Evolutionary conservation across 2,888 invertebrate genomes (phyloP), one percentile per base, ranked within the genome.

Genomic region (Netelia inedita): DNA sequence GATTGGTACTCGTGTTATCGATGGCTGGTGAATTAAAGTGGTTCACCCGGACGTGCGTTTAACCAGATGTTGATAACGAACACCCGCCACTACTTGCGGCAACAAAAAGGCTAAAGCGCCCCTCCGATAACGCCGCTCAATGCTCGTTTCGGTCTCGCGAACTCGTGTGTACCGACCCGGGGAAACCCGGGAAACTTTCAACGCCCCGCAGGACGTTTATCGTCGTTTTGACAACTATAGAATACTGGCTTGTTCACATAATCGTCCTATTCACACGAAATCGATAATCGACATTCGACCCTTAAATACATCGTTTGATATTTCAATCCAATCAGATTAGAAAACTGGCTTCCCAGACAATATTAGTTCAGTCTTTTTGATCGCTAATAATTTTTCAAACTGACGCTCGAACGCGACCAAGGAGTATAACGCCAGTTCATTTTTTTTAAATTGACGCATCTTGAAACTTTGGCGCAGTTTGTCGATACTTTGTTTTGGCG

Each of bases 61-160:
- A 59, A 79, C 84, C 86, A 66, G 66, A 66, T 53, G 86, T 81
- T 69, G 86, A 86, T 84, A 86, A 86, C 76, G 57, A 41, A 57
- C 46, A 59, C n/a, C 43, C 57, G 46, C 72, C 16, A 11, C 43
- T 43, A 53, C 63, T n/a, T 21, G 66, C 21, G 21, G 9, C 23
- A 16, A 65, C 53, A 16, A 35, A 68, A 61, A 46, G 41, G 57
- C 59, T 57, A 59, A 59, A 50, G 28, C 59, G 59, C 43, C 65
- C 46, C 57, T 72, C 50, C 46, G 82, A 82, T 82, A 78, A 78
- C 21, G 19, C 41, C 57, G 21, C 53, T 19, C 19, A 66, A 55
- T 41, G 69, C 16, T 46, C 46, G 41, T 50, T 10, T n/a, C 41
- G 50, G 35, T 35, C 23, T 10, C 53, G 21, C 69, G 78, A 84